Evolutionary conservation across 2,888 invertebrate genomes (phyloP).

Genomic region (Ferrisia virgata): DNA sequence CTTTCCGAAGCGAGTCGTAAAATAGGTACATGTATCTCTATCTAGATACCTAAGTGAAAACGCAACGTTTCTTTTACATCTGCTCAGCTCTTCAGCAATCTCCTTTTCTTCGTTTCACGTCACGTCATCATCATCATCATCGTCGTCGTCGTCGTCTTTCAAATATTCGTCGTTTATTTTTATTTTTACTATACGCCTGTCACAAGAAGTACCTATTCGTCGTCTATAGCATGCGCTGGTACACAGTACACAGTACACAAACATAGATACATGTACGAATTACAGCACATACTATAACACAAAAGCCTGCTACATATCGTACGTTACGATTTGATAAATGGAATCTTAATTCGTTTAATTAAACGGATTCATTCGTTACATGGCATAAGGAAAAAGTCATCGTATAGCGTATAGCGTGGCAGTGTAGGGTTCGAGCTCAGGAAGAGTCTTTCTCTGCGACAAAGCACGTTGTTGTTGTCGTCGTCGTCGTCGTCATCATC

Average conservation of each 20-base stretch:
- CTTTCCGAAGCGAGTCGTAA: too few relatives aligned
- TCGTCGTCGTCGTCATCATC: too few relatives aligned
- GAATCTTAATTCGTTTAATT: conserved; percentile 7
- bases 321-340: background rate
- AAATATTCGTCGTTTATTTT: background rate
- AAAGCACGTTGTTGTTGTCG: background rate
- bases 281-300: too few relatives aligned
- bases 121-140: too few relatives aligned
- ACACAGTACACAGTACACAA: background rate
- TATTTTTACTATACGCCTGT: too few relatives aligned
- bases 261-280: too few relatives aligned
- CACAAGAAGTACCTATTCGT: background rate
- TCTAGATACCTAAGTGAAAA: too few relatives aligned
- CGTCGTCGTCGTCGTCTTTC: too few relatives aligned
- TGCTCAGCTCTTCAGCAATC: background rate
- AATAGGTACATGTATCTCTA: too few relatives aligned
- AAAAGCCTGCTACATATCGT: background rate
- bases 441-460: background rate
- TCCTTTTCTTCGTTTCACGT: background rate
- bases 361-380: background rate
- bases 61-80: too few relatives aligned
- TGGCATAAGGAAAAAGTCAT: background rate
- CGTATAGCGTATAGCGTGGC: background rate
- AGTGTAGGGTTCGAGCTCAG: too few relatives aligned
- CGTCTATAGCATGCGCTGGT: background rate